A percentile compares a stretch with the other conserved stretches of the same genome.
These are phyloP conservation scores for Malurus splendens DNA, from an alignment of 2,797 vertebrate genomes.

Conservation along the genomic window DNA sequence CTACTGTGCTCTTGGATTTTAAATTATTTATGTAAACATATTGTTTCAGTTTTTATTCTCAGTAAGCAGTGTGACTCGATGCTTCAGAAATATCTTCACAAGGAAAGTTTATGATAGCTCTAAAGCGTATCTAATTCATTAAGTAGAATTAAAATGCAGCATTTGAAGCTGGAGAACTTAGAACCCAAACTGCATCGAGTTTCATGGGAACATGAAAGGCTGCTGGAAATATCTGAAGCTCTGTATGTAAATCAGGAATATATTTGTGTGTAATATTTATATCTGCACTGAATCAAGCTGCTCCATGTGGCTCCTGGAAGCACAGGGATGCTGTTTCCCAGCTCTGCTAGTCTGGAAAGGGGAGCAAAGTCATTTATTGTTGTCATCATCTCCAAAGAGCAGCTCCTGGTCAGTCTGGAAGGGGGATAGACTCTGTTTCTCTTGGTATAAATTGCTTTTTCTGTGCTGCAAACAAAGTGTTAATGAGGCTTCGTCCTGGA, in stretches of 20 bases:
- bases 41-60: constrained; percentile 39
- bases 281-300: not conserved
- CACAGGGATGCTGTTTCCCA: not conserved
- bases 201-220: not conserved
- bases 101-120: constrained; percentile 17
- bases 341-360: not conserved
- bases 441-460: not conserved
- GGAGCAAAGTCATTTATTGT: not conserved
- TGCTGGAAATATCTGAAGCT: not conserved
- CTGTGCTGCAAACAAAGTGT: not conserved
- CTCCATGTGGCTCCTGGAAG: not conserved
- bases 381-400: not conserved
- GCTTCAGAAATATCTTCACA: constrained; percentile 23
- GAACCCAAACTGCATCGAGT: not conserved
- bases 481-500: not conserved
- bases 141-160: constrained; percentile 47
- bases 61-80: constrained; percentile 40
- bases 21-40: constrained; percentile 83
- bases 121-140: constrained; percentile 55
- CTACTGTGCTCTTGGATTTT: constrained; percentile 70
- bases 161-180: constrained; percentile 1
- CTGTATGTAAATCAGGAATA: not conserved
- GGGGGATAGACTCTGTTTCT: not conserved
- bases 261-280: not conserved
- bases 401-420: not conserved